Base-by-base conservation (phyloP, 2,797 vertebrate genomes). In the Megalops cyprinoides region DNA sequence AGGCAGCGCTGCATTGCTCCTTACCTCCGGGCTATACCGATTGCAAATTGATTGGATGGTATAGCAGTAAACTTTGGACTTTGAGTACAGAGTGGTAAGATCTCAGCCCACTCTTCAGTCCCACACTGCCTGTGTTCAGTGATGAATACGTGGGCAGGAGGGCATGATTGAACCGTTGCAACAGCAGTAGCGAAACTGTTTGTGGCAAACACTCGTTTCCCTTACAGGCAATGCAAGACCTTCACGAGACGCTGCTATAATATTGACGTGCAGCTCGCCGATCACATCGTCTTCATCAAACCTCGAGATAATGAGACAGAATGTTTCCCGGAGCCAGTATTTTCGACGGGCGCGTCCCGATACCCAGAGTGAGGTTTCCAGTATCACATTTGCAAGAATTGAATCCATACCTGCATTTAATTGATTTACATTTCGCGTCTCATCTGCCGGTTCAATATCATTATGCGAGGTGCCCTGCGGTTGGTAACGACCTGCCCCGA, bases 1-100 rank as follows among this genome's bases (percentile, higher is more conserved):
- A 90, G 91, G 89, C 87, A n/a, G n/a, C 60, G 81, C 87, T 81
- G 84, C 65, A 81, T 88, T 89, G 82, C 37, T 37, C 37, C 18
- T 37, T 34, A 31, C 60, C 60, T 18, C 15, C 37, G 4, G 28
- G 60, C 31, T 65, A 34, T 3, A 5, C 20, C 7, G 14, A 10
- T 28, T 34, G 60, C 60, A 65, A 34, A 65, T 37, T 15, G 60
- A n/a, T n/a, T n/a, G n/a, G n/a, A n/a, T n/a, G n/a, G n/a, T n/a
- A n/a, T n/a, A n/a, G n/a, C n/a, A n/a, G n/a, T n/a, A n/a, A n/a
- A n/a, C n/a, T n/a, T n/a, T n/a, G n/a, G n/a, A n/a, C n/a, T n/a
- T n/a, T n/a, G n/a, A n/a, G n/a, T n/a, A n/a, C n/a, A n/a, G n/a
- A n/a, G 60, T 31, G 18, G 60, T 37, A 15, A 18, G 14, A 65